Conservation (phyloP, 2,888 invertebrate species). For the Amblyjoppa proteus region DNA sequence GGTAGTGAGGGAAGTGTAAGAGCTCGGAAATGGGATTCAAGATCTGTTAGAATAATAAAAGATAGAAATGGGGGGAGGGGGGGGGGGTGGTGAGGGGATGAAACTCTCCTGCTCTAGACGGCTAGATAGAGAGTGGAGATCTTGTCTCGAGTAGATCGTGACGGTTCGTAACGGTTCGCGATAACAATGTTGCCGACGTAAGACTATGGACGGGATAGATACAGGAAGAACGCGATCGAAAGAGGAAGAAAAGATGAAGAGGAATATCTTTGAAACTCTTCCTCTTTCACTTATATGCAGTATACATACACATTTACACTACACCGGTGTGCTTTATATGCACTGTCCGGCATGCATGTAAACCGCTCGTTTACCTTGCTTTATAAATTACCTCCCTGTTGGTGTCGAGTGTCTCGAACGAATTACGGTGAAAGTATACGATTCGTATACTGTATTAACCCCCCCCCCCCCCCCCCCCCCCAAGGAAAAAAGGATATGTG, state of each 20-base stretch:
- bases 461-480: not conserved
- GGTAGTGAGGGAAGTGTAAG: not conserved
- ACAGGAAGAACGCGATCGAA: slow-evolving; percentile 28
- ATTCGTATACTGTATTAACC: slow-evolving; percentile 23
- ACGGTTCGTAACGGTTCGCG: slow-evolving; percentile 57
- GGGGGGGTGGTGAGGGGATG: slow-evolving; percentile 9
- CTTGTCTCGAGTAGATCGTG: slow-evolving; percentile 53
- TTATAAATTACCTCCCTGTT: slow-evolving; percentile 33
- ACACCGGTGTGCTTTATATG: not conserved
- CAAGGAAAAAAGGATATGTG: not conserved
- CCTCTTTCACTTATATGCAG: slow-evolving; percentile 24
- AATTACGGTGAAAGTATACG: slow-evolving; percentile 53
- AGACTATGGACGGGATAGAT: slow-evolving; percentile 39
- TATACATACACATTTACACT: not conserved
- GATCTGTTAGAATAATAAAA: slow-evolving; percentile 25
- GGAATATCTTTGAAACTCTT: slow-evolving; percentile 17
- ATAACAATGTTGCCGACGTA: slow-evolving; percentile 58
- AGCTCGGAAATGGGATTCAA: not conserved
- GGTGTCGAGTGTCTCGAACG: slow-evolving; percentile 44
- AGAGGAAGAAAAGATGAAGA: slow-evolving; percentile 28
- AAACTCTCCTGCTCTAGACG: slow-evolving; percentile 24
- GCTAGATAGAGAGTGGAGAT: slow-evolving; percentile 59
- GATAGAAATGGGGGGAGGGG: slow-evolving; percentile 16
- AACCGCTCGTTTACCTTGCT: slow-evolving; percentile 33
- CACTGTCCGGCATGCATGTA: slow-evolving; percentile 28